These are phyloP conservation scores for Propsilocerus akamusi DNA, from an alignment of 1,140 invertebrate genomes.

Conservation along the genomic window DNA sequence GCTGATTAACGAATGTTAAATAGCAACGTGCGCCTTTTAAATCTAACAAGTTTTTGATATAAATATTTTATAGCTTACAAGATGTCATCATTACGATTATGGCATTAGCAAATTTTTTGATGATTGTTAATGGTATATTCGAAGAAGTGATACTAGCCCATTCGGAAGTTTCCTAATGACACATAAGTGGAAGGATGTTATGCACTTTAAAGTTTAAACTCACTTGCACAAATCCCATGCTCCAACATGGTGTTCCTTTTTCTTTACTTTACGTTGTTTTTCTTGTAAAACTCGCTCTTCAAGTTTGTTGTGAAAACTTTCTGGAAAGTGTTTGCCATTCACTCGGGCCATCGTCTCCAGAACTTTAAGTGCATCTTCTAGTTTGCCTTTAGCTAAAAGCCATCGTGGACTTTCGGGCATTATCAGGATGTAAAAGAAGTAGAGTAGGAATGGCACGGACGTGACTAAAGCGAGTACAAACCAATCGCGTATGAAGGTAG, in stretches of 20 bases:
- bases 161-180: too few relatives aligned
- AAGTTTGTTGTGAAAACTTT: constrained; percentile 47
- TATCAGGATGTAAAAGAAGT: constrained; percentile 69
- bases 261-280: constrained; percentile 37
- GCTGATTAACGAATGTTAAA: too few relatives aligned
- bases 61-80: too few relatives aligned
- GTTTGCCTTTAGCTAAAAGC: constrained; percentile 57
- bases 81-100: too few relatives aligned
- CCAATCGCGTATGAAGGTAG: constrained; percentile 71
- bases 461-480: constrained; percentile 54
- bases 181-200: too few relatives aligned
- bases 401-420: constrained; percentile 73
- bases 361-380: constrained; percentile 60
- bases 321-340: constrained; percentile 56
- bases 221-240: constrained; percentile 44
- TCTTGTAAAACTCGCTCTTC: constrained; percentile 28
- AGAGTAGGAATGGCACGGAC: constrained; percentile 64
- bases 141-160: too few relatives aligned
- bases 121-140: too few relatives aligned
- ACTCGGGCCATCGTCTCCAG: constrained; percentile 53
- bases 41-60: too few relatives aligned
- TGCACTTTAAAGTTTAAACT: too few relatives aligned
- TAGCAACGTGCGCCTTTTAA: too few relatives aligned
- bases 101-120: too few relatives aligned
- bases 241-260: constrained; percentile 37